Evolutionary conservation across 2,797 vertebrate species (phyloP).

Genomic region (Xyrichtys novacula): DNA sequence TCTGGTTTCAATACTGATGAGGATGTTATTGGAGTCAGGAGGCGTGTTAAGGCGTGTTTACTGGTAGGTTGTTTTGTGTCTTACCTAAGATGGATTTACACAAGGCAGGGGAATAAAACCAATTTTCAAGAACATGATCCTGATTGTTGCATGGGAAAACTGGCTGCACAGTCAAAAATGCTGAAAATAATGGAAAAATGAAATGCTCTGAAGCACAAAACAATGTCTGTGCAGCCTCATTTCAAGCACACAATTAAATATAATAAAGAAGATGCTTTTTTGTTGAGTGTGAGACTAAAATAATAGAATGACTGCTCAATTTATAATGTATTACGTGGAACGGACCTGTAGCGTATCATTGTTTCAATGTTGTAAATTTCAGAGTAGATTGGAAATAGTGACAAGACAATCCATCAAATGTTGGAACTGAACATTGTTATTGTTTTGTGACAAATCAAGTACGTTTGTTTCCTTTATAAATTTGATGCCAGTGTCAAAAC

Average conservation of each 20-base stretch:
- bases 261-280: not conserved
- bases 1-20: conserved; percentile 58
- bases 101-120: conserved; percentile 38
- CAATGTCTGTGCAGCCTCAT: not conserved
- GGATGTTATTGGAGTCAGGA: conserved; percentile 48
- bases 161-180: conserved; percentile 12
- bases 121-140: conserved; percentile 47
- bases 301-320: too few species aligned
- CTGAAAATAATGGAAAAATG: conserved; percentile 21
- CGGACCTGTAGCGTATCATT: too few species aligned
- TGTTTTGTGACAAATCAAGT: too few species aligned
- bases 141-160: conserved; percentile 13
- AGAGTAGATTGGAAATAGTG: too few species aligned
- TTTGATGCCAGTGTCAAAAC: too few species aligned
- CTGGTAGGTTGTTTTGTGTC: conserved; percentile 23
- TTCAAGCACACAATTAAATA: not conserved
- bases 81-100: conserved; percentile 53
- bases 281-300: too few species aligned
- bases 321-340: too few species aligned
- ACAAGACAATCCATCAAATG: too few species aligned
- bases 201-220: conserved; percentile 6
- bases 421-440: too few species aligned
- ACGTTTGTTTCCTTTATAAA: too few species aligned
- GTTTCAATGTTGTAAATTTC: too few species aligned
- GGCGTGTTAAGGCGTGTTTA: conserved; percentile 41